phyloP scores from a whole-genome alignment of 1,140 invertebrate genomes.

The Oscheius sp. region DNA sequence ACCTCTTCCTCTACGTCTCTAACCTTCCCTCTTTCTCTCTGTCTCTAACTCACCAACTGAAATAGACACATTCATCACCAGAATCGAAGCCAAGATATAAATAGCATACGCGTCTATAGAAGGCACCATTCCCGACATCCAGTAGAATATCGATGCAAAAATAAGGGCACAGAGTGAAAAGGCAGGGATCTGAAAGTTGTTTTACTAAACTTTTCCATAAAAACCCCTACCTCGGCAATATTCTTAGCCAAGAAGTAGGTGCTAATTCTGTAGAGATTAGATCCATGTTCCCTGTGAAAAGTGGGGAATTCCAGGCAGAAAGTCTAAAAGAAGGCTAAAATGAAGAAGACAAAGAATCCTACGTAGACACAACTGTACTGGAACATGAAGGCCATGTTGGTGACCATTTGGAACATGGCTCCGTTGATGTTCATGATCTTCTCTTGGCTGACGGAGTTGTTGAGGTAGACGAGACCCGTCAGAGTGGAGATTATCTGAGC shows the following conservation, averaged over 20 bases:
- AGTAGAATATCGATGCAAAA: slow-evolving; percentile 82
- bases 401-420: slow-evolving; percentile 85
- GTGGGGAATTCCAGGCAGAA: slow-evolving; percentile 85
- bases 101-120: slow-evolving; percentile 73
- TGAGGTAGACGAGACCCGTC: slow-evolving; percentile 26
- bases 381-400: slow-evolving; percentile 71
- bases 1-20: no score
- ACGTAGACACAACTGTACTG: slow-evolving; percentile 56
- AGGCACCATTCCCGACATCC: slow-evolving; percentile 70
- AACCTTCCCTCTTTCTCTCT: no score
- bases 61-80: slow-evolving; percentile 83
- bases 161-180: slow-evolving; percentile 75
- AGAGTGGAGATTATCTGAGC: slow-evolving; percentile 22
- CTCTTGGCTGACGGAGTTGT: slow-evolving; percentile 17
- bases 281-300: slow-evolving; percentile 82
- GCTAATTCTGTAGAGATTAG: slow-evolving; percentile 85
- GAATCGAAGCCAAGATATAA: slow-evolving; percentile 72
- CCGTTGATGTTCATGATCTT: slow-evolving; percentile 81
- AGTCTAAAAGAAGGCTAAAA: slow-evolving; percentile 75
- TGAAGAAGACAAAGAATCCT: slow-evolving; percentile 70
- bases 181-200: slow-evolving; percentile 61
- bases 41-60: slow-evolving; percentile 85
- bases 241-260: slow-evolving; percentile 84
- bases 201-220: background rate
- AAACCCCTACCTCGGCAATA: slow-evolving; percentile 56